These are phyloP conservation scores for Anarsia innoxiella DNA, from an alignment of 2,888 invertebrate species.

Conservation along the genomic window DNA sequence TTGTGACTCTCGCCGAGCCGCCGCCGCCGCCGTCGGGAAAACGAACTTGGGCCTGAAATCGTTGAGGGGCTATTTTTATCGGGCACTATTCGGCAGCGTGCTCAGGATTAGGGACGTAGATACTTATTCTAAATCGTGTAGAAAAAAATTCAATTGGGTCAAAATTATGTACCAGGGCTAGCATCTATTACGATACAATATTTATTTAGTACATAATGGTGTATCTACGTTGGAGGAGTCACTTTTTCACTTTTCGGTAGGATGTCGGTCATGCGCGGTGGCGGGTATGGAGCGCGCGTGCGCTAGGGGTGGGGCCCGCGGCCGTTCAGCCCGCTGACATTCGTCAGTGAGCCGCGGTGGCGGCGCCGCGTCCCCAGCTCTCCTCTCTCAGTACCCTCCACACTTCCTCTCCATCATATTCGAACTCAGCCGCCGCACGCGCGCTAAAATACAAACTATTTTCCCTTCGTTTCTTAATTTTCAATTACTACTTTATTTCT, in stretches of 20 bases:
- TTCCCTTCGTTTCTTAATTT: slow-evolving; percentile 49
- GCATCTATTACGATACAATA: slow-evolving; percentile 63
- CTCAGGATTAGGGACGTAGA: no score
- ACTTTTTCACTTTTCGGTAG: slow-evolving; percentile 72
- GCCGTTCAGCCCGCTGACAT: slow-evolving; percentile 59
- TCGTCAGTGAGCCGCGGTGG: slow-evolving; percentile 67
- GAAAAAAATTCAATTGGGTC: slow-evolving; percentile 47
- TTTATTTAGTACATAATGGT: slow-evolving; percentile 72
- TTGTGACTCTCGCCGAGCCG: no score
- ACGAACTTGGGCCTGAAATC: no score
- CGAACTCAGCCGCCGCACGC: slow-evolving; percentile 63
- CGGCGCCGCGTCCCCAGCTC: slow-evolving; percentile 48
- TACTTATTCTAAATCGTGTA: slow-evolving; percentile 27
- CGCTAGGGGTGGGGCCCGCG: slow-evolving; percentile 68
- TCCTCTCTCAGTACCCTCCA: slow-evolving; percentile 31
- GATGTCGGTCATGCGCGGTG: slow-evolving; percentile 69
- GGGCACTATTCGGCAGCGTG: no score
- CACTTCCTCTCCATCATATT: slow-evolving; percentile 32
- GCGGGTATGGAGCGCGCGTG: slow-evolving; percentile 43
- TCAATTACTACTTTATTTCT: slow-evolving; percentile 33
- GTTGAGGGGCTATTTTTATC: no score
- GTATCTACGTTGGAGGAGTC: slow-evolving; percentile 72
- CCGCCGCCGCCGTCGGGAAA: no score
- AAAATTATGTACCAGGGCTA: slow-evolving; percentile 49
- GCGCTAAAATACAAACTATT: slow-evolving; percentile 32